Evolutionary conservation across 1,140 invertebrate species (phyloP).

Genomic region (Spodoptera frugiperda): DNA sequence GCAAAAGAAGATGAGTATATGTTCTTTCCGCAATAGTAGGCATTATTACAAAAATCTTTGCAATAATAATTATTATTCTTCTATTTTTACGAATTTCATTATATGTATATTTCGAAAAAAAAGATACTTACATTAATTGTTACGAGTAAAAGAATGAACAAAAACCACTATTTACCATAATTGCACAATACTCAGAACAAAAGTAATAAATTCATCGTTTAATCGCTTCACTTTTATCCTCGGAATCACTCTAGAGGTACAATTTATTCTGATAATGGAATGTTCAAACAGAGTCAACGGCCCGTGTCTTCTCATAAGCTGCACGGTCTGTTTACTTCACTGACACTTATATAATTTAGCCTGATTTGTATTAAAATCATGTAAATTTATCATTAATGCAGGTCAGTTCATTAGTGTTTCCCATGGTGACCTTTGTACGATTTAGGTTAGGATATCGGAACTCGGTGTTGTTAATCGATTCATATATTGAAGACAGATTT

Average conservation of each 20-base stretch:
- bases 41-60: too few relatives aligned
- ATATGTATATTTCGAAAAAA: too few relatives aligned
- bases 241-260: conserved; percentile 8
- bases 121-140: too few relatives aligned
- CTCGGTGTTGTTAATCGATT: not conserved
- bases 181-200: too few relatives aligned
- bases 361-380: conserved; percentile 28
- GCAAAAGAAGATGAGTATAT: too few relatives aligned
- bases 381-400: conserved; percentile 28
- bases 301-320: conserved; percentile 41
- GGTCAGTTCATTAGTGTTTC: not conserved
- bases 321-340: conserved; percentile 48
- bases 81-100: too few relatives aligned
- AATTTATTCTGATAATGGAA: conserved; percentile 38
- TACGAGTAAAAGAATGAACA: too few relatives aligned
- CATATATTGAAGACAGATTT: not conserved
- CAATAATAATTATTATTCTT: too few relatives aligned
- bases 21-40: too few relatives aligned
- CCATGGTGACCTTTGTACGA: conserved; percentile 25
- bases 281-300: conserved; percentile 47
- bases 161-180: too few relatives aligned
- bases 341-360: conserved; percentile 30
- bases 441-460: not conserved
- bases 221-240: conserved; percentile 14
- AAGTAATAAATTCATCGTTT: conserved; percentile 15